Evolutionary conservation across 2,113 vertebrate genomes (phyloP).

Genomic region (Microtus ochrogaster): DNA sequence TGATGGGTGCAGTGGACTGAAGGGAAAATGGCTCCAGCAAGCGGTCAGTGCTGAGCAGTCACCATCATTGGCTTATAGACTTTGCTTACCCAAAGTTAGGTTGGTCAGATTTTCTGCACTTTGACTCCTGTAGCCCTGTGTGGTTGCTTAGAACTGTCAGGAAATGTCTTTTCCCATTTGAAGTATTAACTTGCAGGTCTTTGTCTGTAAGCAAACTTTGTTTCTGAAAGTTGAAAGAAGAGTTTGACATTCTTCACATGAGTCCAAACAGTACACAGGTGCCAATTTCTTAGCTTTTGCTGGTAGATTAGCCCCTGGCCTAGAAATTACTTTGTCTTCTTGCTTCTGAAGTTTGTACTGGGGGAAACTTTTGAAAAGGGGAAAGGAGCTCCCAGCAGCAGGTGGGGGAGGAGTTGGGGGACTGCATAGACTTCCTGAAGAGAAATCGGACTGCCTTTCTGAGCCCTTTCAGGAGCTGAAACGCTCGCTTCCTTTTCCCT

Average conservation of each 20-base stretch:
- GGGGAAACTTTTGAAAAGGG: slow-evolving; percentile 64
- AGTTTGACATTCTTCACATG: slow-evolving; percentile 54
- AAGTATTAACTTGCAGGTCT: slow-evolving; percentile 63
- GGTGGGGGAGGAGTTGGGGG: not conserved
- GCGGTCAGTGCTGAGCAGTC: not conserved
- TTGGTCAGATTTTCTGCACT: slow-evolving; percentile 23
- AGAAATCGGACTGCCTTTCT: not conserved
- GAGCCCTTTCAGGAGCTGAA: slow-evolving; percentile 39
- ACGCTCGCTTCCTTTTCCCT: slow-evolving; percentile 51
- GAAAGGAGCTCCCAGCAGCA: not conserved
- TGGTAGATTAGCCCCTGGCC: slow-evolving; percentile 69
- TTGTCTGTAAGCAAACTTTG: slow-evolving; percentile 59
- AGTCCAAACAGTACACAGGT: slow-evolving; percentile 48
- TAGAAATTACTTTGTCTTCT: slow-evolving; percentile 66
- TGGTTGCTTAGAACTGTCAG: slow-evolving; percentile 47
- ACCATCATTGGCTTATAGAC: not conserved
- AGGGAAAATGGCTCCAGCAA: not conserved
- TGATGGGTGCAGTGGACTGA: slow-evolving; percentile 21
- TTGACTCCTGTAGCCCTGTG: not conserved
- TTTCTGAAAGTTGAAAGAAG: slow-evolving; percentile 56
- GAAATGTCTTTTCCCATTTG: not conserved
- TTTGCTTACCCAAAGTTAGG: not conserved
- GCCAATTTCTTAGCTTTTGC: slow-evolving; percentile 60
- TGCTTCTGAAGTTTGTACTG: slow-evolving; percentile 55
- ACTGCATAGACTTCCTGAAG: slow-evolving; percentile 38